Evolutionary conservation across 2,888 invertebrate genomes (phyloP).

Genomic region (Micoletzkya japonica): DNA sequence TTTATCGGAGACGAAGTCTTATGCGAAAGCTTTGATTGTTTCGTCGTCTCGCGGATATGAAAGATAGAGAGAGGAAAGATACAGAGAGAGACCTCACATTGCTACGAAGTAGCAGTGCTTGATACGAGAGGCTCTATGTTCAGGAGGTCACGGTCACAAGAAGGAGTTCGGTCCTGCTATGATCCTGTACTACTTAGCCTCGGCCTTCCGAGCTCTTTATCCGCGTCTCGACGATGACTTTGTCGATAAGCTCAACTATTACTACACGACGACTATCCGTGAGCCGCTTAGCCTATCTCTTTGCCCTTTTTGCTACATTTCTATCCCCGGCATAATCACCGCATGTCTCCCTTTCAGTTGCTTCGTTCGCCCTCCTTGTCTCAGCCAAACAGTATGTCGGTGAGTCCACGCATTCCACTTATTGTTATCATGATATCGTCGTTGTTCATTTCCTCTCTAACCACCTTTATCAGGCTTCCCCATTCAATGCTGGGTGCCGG

Average conservation of each 20-base stretch:
- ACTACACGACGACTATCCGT: constrained; percentile 64
- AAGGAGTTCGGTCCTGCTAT: constrained; percentile 65
- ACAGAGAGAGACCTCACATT: too few species aligned
- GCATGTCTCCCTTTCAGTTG: constrained; percentile 49
- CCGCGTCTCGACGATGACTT: constrained; percentile 64
- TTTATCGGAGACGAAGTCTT: too few species aligned
- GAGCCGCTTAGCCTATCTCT: constrained; percentile 28
- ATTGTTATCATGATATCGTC: neutral
- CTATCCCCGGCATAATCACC: neutral
- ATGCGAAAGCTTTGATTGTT: too few species aligned
- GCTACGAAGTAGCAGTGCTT: too few species aligned
- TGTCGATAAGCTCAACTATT: constrained; percentile 64
- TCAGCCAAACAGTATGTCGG: constrained; percentile 64
- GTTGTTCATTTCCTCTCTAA: neutral
- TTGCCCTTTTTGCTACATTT: neutral
- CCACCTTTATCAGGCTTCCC: constrained; percentile 46
- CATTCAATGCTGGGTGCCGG: constrained; percentile 64
- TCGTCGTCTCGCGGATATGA: too few species aligned
- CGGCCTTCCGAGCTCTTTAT: constrained; percentile 63
- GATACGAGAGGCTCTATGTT: too few species aligned
- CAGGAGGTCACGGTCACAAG: constrained; percentile 61
- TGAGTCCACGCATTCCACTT: constrained; percentile 20
- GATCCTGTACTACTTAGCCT: constrained; percentile 64
- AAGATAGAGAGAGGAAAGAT: too few species aligned
- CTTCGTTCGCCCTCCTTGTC: constrained; percentile 63